phyloP scores from a whole-genome alignment of 2,888 invertebrate species.

The Oxyteleia sp. region DNA sequence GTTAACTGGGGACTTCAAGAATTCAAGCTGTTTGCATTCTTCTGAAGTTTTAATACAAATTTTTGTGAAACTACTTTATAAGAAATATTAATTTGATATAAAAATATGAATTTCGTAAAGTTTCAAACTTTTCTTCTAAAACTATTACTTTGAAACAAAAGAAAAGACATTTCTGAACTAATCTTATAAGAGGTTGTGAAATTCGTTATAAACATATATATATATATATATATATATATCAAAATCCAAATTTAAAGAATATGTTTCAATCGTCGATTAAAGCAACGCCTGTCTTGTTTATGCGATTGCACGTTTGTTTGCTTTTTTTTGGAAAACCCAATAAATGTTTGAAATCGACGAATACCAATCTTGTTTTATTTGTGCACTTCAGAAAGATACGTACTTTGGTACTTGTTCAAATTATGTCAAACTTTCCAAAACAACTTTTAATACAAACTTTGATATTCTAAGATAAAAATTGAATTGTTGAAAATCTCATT shows the following conservation, averaged over 20 bases:
- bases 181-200: conserved; percentile 24
- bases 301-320: no score
- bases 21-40: conserved; percentile 11
- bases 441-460: neutral
- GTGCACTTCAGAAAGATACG: neutral
- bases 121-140: conserved; percentile 34
- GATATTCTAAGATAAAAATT: neutral
- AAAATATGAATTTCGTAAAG: conserved; percentile 25
- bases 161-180: conserved; percentile 24
- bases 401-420: neutral
- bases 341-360: conserved; percentile 12
- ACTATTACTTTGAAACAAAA: conserved; percentile 36
- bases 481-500: neutral
- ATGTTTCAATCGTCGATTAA: conserved; percentile 14
- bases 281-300: conserved; percentile 14
- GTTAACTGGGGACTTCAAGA: neutral
- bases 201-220: conserved; percentile 23
- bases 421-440: neutral
- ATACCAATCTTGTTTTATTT: neutral
- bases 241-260: conserved; percentile 5
- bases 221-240: no score
- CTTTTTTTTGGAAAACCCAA: conserved; percentile 5
- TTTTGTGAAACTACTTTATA: conserved; percentile 18
- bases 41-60: conserved; percentile 17
- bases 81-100: conserved; percentile 32